Evolutionary conservation across 2,888 invertebrate genomes (phyloP).

Genomic region (Acrobasis consociella): DNA sequence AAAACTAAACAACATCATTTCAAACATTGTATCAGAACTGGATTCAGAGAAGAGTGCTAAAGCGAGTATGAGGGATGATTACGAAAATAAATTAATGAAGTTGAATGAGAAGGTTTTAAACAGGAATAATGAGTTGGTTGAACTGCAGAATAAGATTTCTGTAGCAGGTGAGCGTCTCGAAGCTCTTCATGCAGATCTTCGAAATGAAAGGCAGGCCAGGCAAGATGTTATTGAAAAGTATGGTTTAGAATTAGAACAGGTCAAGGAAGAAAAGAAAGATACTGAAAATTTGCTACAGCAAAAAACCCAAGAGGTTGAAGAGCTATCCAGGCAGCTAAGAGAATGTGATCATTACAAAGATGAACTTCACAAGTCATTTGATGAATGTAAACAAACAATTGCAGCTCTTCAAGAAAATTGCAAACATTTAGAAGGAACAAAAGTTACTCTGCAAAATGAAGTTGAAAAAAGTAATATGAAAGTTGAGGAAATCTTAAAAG

Average conservation of each 20-base stretch:
- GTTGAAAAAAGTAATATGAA: constrained; percentile 45
- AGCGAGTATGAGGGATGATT: constrained; percentile 58
- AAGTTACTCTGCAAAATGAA: constrained; percentile 46
- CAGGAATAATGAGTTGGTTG: constrained; percentile 69
- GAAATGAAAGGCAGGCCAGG: constrained; percentile 52
- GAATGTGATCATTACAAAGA: constrained; percentile 42
- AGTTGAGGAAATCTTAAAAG: constrained; percentile 46
- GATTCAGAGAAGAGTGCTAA: constrained; percentile 58
- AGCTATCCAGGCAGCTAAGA: constrained; percentile 45
- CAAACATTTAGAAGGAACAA: constrained; percentile 45
- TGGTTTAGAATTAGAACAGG: constrained; percentile 43
- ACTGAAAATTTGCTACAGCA: constrained; percentile 45
- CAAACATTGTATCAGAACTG: constrained; percentile 52
- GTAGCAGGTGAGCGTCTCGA: constrained; percentile 65
- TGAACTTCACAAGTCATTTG: constrained; percentile 48
- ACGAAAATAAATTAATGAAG: constrained; percentile 64
- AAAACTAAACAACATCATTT: constrained; percentile 55
- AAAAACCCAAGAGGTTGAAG: constrained; percentile 47
- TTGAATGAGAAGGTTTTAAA: constrained; percentile 69
- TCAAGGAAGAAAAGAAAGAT: constrained; percentile 42
- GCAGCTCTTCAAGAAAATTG: constrained; percentile 44
- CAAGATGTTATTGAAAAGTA: constrained; percentile 49
- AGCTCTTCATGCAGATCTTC: constrained; percentile 51
- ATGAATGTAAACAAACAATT: constrained; percentile 43
- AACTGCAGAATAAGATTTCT: constrained; percentile 64